Evolutionary conservation across 2,113 vertebrate genomes (phyloP), one percentile per base, ranked within the genome.

Genomic region (Spea multiplicata): DNA sequence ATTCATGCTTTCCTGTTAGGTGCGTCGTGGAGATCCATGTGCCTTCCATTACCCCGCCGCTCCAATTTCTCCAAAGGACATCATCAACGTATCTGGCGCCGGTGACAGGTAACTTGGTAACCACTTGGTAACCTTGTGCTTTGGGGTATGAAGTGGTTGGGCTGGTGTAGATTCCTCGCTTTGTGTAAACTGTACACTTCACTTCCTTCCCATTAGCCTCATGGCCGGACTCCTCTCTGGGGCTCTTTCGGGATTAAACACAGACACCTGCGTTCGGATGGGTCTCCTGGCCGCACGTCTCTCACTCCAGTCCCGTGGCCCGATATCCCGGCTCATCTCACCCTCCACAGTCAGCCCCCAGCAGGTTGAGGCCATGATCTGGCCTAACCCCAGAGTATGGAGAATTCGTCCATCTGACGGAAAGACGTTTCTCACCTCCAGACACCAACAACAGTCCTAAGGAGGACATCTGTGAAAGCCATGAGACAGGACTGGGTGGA

Each of bases 71-170:
- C 55, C 83, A 72, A 90, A 93, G 50, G 90, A 95, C 71, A 94
- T 86, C 1, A 76, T 94, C 68, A 97, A 93, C 0, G 95, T 96
- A 50, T 96, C 95, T 0, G 96, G 96, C 87, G 95, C 95, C 2
- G 96, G 96, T 14, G 96, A 96, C 84, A 96, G 95, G 96, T 96
- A 86, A 53, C 30, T 12, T 13, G 4, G 14, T 59, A 9, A 59
- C 7, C 30, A 30, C 30, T 30, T 30, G 30, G 30, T 30, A 30
- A 30, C 30, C 30, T 30, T 30, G 30, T 30, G 30, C 30, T 30
- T 30, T 30, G 30, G 30, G 30, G 30, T 1, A 30, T 30, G 30
- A 30, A 30, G 30, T 30, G 30, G 30, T 30, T 30, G 30, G 30
- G 30, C 30, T 30, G 30, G 30, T 30, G 2, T 30, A 1, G 1